Percentiles rank a stretch among this genome's conserved stretches.
Evolutionary conservation across 2,888 invertebrate genomes (phyloP).

Genomic region (Drosophila borealis): DNA sequence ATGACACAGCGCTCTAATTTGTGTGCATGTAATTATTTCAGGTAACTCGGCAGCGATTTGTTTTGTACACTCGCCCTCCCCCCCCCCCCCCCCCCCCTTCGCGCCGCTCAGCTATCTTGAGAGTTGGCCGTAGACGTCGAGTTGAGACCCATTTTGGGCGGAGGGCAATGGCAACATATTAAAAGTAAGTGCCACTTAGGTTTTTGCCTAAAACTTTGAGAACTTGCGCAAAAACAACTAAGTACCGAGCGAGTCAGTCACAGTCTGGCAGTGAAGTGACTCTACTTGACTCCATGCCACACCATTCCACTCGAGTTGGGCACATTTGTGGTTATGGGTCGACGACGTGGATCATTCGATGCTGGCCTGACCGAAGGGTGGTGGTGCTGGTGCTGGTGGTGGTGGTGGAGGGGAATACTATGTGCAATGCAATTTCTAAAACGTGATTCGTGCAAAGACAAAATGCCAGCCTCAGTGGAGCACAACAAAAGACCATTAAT

Average conservation of each 20-base stretch:
- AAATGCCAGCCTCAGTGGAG: constrained; percentile 60
- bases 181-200: constrained; percentile 78
- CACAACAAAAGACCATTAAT: constrained; percentile 78
- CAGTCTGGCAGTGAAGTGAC: constrained; percentile 52
- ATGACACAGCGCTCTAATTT: constrained; percentile 70
- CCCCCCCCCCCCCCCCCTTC: too few relatives aligned
- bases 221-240: constrained; percentile 66
- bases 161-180: constrained; percentile 72
- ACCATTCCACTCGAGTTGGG: constrained; percentile 30
- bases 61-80: constrained; percentile 45
- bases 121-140: constrained; percentile 8
- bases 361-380: neutral
- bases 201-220: constrained; percentile 46
- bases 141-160: constrained; percentile 69
- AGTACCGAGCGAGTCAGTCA: constrained; percentile 34
- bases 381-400: too few relatives aligned
- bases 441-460: constrained; percentile 81
- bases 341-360: constrained; percentile 52
- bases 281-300: constrained; percentile 36
- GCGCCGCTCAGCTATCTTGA: neutral
- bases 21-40: constrained; percentile 78
- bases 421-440: constrained; percentile 80
- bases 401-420: constrained; percentile 17
- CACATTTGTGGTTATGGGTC: constrained; percentile 62
- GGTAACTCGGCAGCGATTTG: constrained; percentile 71